Evolutionary conservation across 2,797 vertebrate genomes (phyloP), one percentile per base, ranked within the genome.

Genomic region (Coreius guichenoti): DNA sequence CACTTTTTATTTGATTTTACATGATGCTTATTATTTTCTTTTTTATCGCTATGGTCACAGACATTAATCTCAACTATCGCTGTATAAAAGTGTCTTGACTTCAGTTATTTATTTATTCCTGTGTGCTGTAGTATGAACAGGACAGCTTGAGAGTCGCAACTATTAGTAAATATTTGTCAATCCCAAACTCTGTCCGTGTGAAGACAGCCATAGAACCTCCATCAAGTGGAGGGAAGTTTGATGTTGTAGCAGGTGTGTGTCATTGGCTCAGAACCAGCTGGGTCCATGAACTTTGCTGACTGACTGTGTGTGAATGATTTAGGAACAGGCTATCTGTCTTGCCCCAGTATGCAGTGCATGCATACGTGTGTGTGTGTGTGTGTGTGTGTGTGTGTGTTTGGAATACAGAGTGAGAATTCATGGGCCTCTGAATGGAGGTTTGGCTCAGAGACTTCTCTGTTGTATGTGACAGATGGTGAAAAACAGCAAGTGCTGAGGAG

Each of bases 381-480:
- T 33, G 36, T 7, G 36, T 39, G 36, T 39, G 7, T 89, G 13
- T 86, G 90, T 89, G 91, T 90, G 88, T 89, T 88, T 95, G 95
- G 95, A 95, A 94, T 93, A 93, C 91, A 82, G 93, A 94, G 94
- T 94, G 95, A 96, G 93, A 91, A 94, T 94, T 94, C 92, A 90
- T 91, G 93, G 91, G 93, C 93, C 94, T 94, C 93, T 95, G 94
- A 94, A 95, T 92, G 91, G 93, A 95, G 94, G 95, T 95, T 96
- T 97, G 95, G 94, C 94, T 96, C 94, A 93, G 94, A 95, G 95
- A 96, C 95, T 94, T 92, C 95, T 92, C 95, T 95, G 95, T 95
- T 95, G 95, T 96, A 93, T 88, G 93, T 93, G 92, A 96, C 97
- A 98, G 97, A 98, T 98, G 97, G 97, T 95, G 93, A 94, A 96